phyloP scores from a whole-genome alignment of 2,888 invertebrate genomes.

The Heliconius charithonia region DNA sequence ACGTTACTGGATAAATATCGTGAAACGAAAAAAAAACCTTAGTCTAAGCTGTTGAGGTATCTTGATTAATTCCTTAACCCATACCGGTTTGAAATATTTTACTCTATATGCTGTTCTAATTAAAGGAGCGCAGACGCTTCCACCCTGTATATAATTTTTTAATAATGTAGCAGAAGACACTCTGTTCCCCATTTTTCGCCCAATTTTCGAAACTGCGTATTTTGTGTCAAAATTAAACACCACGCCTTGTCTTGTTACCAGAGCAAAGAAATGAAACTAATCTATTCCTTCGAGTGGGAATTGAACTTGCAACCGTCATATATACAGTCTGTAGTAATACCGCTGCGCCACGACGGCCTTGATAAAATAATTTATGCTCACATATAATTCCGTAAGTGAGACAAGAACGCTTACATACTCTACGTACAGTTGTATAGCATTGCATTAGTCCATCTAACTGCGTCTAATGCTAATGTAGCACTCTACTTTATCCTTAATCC shows the following conservation, averaged over 20 bases:
- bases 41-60: too few species aligned
- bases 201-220: neutral
- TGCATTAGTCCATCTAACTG: conserved; percentile 8
- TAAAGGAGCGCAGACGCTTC: too few species aligned
- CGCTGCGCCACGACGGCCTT: neutral
- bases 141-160: too few species aligned
- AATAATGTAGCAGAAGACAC: neutral
- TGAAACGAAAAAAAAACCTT: too few species aligned
- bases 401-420: neutral
- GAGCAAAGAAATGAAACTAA: too few species aligned
- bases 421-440: neutral
- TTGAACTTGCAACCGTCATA: too few species aligned
- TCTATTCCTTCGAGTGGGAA: too few species aligned
- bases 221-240: too few species aligned
- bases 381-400: neutral
- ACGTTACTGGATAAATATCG: too few species aligned
- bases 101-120: too few species aligned
- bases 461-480: conserved; percentile 17
- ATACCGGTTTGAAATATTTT: too few species aligned
- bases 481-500: conserved; percentile 5
- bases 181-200: neutral
- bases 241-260: neutral
- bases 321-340: neutral
- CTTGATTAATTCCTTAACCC: too few species aligned
- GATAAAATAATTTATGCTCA: neutral